These are phyloP conservation scores for Papilio xuthus DNA, from an alignment of 1,140 invertebrate species.

Conservation along the genomic window DNA sequence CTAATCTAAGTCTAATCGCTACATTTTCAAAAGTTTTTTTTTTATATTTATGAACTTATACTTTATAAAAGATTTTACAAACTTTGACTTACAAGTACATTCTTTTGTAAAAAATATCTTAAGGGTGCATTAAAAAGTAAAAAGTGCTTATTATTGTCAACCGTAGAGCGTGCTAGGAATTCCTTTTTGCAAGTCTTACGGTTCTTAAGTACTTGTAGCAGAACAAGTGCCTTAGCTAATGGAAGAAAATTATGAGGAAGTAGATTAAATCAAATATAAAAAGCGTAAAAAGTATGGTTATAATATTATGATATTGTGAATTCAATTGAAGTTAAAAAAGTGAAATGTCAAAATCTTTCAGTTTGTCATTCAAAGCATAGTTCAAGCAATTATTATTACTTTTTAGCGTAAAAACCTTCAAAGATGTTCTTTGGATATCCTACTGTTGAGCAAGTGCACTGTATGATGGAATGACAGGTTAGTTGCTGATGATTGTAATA, in stretches of 20 bases:
- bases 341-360: no score
- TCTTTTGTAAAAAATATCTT: background rate
- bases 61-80: no score
- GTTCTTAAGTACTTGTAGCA: conserved; percentile 14
- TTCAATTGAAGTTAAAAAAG: background rate
- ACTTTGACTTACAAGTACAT: background rate
- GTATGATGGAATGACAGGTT: no score
- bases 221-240: conserved; percentile 29
- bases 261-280: background rate
- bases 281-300: background rate
- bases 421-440: no score
- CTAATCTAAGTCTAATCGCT: no score
- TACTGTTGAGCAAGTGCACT: no score
- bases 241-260: conserved; percentile 26
- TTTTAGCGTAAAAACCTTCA: no score
- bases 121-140: background rate
- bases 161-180: conserved; percentile 16
- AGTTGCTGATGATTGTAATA: no score
- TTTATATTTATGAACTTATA: no score
- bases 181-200: conserved; percentile 17
- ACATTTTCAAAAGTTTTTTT: no score
- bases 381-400: no score
- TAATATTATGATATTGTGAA: background rate
- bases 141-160: conserved; percentile 36
- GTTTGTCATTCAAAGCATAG: no score